Conservation (phyloP, 1,140 invertebrate species). For the Danaus plexippus region DNA sequence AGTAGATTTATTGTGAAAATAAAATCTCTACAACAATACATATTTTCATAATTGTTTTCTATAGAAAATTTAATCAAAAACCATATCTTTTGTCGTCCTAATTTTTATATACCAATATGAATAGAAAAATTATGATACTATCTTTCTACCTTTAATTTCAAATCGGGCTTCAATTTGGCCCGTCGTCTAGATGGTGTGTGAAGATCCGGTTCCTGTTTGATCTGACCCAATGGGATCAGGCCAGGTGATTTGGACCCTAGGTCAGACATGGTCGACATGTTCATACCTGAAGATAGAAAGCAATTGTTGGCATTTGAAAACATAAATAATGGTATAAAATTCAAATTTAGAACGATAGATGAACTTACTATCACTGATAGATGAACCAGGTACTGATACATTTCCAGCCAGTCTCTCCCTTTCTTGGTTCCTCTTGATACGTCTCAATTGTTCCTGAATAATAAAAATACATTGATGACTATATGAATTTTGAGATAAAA, state of each 20-base stretch:
- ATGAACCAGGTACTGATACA: constrained; percentile 41
- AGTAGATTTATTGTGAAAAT: too few relatives aligned
- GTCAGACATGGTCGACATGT: constrained; percentile 35
- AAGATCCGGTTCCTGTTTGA: constrained; percentile 71
- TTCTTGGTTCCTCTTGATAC: constrained; percentile 94
- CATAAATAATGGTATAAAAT: neutral
- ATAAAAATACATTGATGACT: neutral
- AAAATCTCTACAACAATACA: too few relatives aligned
- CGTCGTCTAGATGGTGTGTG: constrained; percentile 80
- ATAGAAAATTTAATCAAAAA: too few relatives aligned
- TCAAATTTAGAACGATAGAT: neutral
- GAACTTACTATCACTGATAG: constrained; percentile 47
- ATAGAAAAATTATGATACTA: neutral
- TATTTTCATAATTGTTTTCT: too few relatives aligned
- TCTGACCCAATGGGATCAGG: constrained; percentile 58
- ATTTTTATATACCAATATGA: neutral
- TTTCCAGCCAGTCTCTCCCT: constrained; percentile 79
- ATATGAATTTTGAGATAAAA: too few relatives aligned
- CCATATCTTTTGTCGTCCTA: too few relatives aligned
- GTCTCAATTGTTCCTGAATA: constrained; percentile 86
- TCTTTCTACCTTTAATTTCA: constrained; percentile 81
- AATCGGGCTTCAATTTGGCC: constrained; percentile 89
- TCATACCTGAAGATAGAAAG: constrained; percentile 26
- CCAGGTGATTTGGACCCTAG: constrained; percentile 41
- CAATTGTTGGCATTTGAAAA: neutral